phyloP scores from a whole-genome alignment of 2,797 vertebrate genomes.

The Acanthurus tractus region DNA sequence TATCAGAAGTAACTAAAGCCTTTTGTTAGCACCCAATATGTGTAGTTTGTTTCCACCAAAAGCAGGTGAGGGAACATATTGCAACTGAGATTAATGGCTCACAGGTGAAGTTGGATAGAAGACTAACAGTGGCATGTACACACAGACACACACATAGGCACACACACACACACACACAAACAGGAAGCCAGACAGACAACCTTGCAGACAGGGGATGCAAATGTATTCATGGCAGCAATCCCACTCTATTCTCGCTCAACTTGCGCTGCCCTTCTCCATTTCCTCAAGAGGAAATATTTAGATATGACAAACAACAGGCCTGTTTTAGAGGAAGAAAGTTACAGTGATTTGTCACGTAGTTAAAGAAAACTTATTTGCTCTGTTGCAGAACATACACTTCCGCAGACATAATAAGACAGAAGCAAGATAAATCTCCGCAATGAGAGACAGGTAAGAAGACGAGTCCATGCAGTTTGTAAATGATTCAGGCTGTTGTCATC shows the following conservation, averaged over 20 bases:
- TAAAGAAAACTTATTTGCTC: slow-evolving; percentile 20
- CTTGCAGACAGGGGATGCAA: slow-evolving; percentile 27
- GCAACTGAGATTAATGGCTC: slow-evolving; percentile 40
- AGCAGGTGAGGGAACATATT: slow-evolving; percentile 39
- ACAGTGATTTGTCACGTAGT: background rate
- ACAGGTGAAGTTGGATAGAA: slow-evolving; percentile 24
- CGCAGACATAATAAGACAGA: background rate
- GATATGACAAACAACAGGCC: background rate
- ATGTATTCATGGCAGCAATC: slow-evolving; percentile 24
- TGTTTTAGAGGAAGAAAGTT: background rate
- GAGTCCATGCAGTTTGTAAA: too few species aligned
- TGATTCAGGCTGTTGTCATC: slow-evolving; percentile 1
- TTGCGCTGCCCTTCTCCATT: slow-evolving; percentile 2
- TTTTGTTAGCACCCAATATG: slow-evolving; percentile 8
- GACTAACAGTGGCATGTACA: background rate
- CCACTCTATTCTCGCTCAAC: slow-evolving; percentile 5
- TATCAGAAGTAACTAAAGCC: slow-evolving; percentile 17
- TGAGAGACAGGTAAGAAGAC: background rate
- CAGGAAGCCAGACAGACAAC: slow-evolving; percentile 28
- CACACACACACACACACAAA: slow-evolving; percentile 2
- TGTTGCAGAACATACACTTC: background rate
- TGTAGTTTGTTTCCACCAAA: slow-evolving; percentile 30
- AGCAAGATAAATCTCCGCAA: background rate
- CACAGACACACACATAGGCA: too few species aligned
- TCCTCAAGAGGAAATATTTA: slow-evolving; percentile 20